A percentile compares a stretch with the other conserved stretches of the same genome.
Evolutionary conservation across 2,888 invertebrate species (phyloP).

Genomic region (Hofmannophila pseudospretella): DNA sequence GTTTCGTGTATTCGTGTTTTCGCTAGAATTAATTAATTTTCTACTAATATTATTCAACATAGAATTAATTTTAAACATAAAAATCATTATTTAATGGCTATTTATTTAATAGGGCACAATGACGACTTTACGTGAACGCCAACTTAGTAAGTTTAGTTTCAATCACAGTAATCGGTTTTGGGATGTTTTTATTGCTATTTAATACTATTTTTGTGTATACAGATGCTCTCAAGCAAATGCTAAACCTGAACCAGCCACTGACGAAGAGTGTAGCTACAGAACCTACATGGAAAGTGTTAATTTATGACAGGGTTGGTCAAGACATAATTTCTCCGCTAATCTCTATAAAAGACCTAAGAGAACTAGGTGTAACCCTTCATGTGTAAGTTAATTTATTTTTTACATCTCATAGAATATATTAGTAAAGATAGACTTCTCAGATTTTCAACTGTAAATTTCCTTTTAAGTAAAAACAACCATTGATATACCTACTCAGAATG

Average conservation of each 20-base stretch:
- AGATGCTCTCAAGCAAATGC: slow-evolving; percentile 97
- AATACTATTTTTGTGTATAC: slow-evolving; percentile 35
- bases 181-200: slow-evolving; percentile 12
- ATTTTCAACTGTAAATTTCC: too few relatives aligned
- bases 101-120: slow-evolving; percentile 51
- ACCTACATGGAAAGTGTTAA: slow-evolving; percentile 96
- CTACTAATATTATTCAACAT: too few relatives aligned
- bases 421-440: too few relatives aligned
- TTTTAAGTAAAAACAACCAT: too few relatives aligned
- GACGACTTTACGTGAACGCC: slow-evolving; percentile 83
- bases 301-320: slow-evolving; percentile 97
- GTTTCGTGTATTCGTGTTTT: neutral
- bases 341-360: slow-evolving; percentile 95
- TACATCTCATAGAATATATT: too few relatives aligned
- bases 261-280: slow-evolving; percentile 87
- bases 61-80: neutral
- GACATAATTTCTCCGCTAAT: slow-evolving; percentile 98
- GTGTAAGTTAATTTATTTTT: slow-evolving; percentile 83
- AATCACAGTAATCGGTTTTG: slow-evolving; percentile 5
- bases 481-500: too few relatives aligned
- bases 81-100: slow-evolving; percentile 31
- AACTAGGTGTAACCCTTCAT: slow-evolving; percentile 97
- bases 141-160: slow-evolving; percentile 77
- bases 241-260: slow-evolving; percentile 91
- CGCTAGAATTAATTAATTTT: neutral